Conservation (phyloP, 2,113 vertebrate genomes). For the Anoura caudifer region DNA sequence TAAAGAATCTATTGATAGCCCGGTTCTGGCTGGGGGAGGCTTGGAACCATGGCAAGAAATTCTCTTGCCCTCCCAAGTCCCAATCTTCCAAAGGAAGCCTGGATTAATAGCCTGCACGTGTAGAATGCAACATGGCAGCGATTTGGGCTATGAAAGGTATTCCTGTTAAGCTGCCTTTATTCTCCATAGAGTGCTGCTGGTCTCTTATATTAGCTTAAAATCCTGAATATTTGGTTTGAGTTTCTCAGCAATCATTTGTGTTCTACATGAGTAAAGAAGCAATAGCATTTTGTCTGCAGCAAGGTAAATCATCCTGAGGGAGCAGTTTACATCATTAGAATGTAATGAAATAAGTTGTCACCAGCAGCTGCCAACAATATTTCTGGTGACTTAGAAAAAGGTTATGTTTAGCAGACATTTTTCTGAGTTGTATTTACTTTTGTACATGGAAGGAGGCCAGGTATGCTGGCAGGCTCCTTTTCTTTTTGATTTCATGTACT, state of each 20-base stretch:
- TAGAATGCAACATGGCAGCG: not conserved
- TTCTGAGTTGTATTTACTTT: conserved; percentile 34
- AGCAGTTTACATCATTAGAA: conserved; percentile 56
- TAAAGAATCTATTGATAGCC: not conserved
- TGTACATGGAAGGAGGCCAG: not conserved
- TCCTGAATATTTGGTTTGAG: not conserved
- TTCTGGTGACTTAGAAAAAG: conserved; percentile 55
- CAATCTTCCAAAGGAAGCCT: not conserved
- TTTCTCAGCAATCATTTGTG: conserved; percentile 45
- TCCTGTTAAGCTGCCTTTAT: not conserved
- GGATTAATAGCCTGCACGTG: not conserved
- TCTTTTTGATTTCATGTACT: conserved; percentile 24
- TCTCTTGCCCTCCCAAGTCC: not conserved
- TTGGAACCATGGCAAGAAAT: not conserved
- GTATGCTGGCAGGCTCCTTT: not conserved
- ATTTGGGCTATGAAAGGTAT: not conserved
- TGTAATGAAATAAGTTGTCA: conserved; percentile 58
- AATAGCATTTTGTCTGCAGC: conserved; percentile 48
- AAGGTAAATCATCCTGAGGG: conserved; percentile 51
- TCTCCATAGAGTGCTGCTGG: not conserved
- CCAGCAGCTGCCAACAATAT: conserved; percentile 39
- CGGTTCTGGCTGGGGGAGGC: not conserved
- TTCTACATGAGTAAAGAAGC: conserved; percentile 39
- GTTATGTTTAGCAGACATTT: conserved; percentile 36
- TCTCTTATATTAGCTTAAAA: not conserved